phyloP scores from a whole-genome alignment of 1,140 invertebrate genomes.

The Ectropis grisescens region DNA sequence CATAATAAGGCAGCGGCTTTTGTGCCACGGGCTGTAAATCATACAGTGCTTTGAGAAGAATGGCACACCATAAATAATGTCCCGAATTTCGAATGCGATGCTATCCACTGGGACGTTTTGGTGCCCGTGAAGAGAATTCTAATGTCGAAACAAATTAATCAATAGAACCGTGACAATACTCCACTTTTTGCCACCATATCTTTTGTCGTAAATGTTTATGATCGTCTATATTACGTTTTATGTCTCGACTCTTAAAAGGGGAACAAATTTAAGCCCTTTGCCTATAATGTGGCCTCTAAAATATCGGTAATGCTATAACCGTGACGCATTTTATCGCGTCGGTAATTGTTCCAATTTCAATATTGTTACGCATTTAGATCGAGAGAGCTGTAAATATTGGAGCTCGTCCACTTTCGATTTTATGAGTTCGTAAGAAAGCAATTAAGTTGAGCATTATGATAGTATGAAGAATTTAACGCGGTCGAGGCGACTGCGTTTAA shows the following conservation, averaged over 20 bases:
- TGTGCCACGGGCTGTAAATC: constrained; percentile 58
- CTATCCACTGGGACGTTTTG: constrained; percentile 36
- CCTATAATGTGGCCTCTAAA: too few species aligned
- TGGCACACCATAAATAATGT: constrained; percentile 61
- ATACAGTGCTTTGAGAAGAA: constrained; percentile 59
- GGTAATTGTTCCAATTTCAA: constrained; percentile 30
- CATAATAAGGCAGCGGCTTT: constrained; percentile 63
- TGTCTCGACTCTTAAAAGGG: constrained; percentile 5
- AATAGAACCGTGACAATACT: constrained; percentile 34
- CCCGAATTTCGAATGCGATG: constrained; percentile 38
- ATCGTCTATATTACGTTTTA: constrained; percentile 10
- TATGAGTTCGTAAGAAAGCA: constrained; percentile 61
- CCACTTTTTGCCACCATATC: constrained; percentile 23
- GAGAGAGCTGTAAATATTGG: constrained; percentile 37
- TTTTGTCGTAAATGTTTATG: constrained; percentile 17
- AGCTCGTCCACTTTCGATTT: constrained; percentile 46
- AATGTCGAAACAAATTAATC: constrained; percentile 53
- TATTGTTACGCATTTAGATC: constrained; percentile 31
- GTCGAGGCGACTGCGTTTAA: constrained; percentile 48
- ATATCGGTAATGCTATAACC: too few species aligned
- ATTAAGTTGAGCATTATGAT: constrained; percentile 63
- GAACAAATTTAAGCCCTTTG: constrained; percentile 11
- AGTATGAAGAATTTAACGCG: constrained; percentile 63
- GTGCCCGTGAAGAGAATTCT: constrained; percentile 39
- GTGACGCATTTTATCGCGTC: constrained; percentile 2